Base-by-base conservation (phyloP, 2,113 vertebrate genomes). In the Xyrauchen texanus region DNA sequence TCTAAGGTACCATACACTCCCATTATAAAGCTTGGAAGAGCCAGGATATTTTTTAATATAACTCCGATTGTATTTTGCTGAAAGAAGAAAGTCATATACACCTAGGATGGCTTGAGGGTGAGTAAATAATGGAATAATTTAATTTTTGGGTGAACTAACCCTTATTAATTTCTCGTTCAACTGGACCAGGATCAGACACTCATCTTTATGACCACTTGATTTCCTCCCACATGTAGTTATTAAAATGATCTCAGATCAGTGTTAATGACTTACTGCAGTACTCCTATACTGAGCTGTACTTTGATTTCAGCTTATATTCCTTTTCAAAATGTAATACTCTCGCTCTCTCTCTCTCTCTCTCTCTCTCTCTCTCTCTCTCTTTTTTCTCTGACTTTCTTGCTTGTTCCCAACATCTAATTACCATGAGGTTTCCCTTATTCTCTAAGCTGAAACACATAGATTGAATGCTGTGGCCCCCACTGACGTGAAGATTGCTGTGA, bases 401-500 rank as follows among this genome's bases (percentile, higher is more conserved):
- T 66, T 61, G 21, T 44, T 45, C 64, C 9, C 12, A 13, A 10
- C 55, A 44, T 76, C 16, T 76, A 76, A 76, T 76, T 71, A 76
- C 44, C 34, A 8, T 12, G 44, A 77, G 53, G 51, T 10, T 57
- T 71, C 53, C 4, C 57, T 70, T 51, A 61, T 81, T 74, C 63
- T 65, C 34, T 47, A n/a, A 45, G 58, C 77, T 53, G 72, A 16
- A 61, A 55, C 16, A 66, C 49, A 66, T 67, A 60, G 68, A 77
- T 64, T 55, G 68, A 63, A 71, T 46, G 34, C 81, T 53, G 76
- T 55, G 16, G 34, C 46, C 58, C 63, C 72, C 66, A 71, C 71
- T 76, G 44, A 44, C 57, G n/a, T 81, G 78, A 44, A 77, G 63
- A 77, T 81, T 81, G 68, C 78, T 61, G 51, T 72, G n/a, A 44